Base-by-base conservation (phyloP, 1,140 invertebrate genomes). In the Vollenhovia emeryi region DNA sequence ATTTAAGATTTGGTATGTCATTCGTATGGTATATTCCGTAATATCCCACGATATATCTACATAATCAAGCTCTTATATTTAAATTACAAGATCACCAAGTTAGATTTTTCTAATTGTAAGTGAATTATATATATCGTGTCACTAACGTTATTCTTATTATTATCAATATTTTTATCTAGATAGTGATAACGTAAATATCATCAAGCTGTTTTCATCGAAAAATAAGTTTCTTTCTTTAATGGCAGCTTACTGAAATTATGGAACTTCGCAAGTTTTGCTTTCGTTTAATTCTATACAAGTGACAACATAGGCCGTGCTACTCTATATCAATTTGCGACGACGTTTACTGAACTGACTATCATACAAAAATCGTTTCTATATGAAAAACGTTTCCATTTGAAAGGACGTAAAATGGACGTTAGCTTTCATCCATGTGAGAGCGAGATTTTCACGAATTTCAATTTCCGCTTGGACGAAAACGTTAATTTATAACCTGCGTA, bases 231-330 rank as follows among this genome's bases (percentile, higher is more conserved):
- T 62, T 76, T 76, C 27, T 79, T 30, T 68, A 68, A 68, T 79
- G 75, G 75, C 75, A 79, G 75, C 75, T 52, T 68, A 79, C n/a
- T 36, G 30, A 79, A 79, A 68, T 64, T 66, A 36, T 48, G 57
- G 57, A 79, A 40, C 30, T 52, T 79, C 24, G 13, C 3, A 48
- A 74, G 33, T 75, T 75, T 60, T 50, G 13, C 55, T 69, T 69
- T 43, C 2, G 0, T 52, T 8, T 82, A 71, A 59, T 71, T 71
- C 66, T 82, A 30, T 13, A 60, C n/a, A 27, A 68, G 7, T 36
- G 52, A 66, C n/a, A 64, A 69, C 48, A 80, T 80, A 71, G 78
- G 36, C 24, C 62, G 6, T 55, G 21, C 24, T 43, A 71, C 69
- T 48, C 52, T 36, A 24, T 59, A 24, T 59, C 8, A 50, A 43